Evolutionary conservation across 2,113 vertebrate species (phyloP).

Genomic region (Sisor rabdophorus): DNA sequence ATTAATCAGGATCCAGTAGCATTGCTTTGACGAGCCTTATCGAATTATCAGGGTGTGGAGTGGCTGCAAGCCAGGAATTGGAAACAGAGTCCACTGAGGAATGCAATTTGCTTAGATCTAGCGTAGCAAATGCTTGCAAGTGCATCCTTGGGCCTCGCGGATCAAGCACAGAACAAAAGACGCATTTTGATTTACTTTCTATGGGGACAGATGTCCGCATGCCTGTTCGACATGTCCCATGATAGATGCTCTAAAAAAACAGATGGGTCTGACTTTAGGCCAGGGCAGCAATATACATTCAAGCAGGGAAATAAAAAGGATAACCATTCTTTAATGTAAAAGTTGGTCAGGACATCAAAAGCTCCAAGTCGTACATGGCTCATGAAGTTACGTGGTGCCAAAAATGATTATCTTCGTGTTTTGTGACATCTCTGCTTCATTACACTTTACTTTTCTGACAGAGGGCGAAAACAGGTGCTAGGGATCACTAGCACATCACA

Average conservation of each 20-base stretch:
- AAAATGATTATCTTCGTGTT: conserved; percentile 43
- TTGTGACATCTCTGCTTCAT: conserved; percentile 24
- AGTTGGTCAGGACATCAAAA: background rate
- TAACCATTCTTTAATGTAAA: conserved; percentile 55
- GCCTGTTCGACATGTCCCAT: conserved; percentile 67
- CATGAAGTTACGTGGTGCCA: conserved; percentile 26
- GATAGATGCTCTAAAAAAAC: conserved; percentile 75
- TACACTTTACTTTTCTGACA: conserved; percentile 43
- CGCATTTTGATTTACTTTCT: conserved; percentile 69
- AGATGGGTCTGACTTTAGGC: conserved; percentile 67
- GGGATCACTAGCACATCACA: conserved; percentile 33
- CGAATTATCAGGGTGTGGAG: conserved; percentile 71
- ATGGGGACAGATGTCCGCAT: conserved; percentile 73
- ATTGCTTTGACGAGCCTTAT: conserved; percentile 70
- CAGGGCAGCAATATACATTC: conserved; percentile 57
- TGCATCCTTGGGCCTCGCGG: conserved; percentile 62
- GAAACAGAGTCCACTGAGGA: conserved; percentile 63
- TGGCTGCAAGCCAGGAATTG: conserved; percentile 70
- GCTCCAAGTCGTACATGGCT: background rate
- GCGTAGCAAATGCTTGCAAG: conserved; percentile 68
- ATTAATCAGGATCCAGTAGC: conserved; percentile 71
- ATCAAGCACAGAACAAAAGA: conserved; percentile 66
- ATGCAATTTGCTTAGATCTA: conserved; percentile 68
- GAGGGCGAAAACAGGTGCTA: conserved; percentile 45
- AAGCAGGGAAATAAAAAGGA: conserved; percentile 57